phyloP scores from a whole-genome alignment of 1,140 invertebrate species.

The Megalonaias nervosa region DNA sequence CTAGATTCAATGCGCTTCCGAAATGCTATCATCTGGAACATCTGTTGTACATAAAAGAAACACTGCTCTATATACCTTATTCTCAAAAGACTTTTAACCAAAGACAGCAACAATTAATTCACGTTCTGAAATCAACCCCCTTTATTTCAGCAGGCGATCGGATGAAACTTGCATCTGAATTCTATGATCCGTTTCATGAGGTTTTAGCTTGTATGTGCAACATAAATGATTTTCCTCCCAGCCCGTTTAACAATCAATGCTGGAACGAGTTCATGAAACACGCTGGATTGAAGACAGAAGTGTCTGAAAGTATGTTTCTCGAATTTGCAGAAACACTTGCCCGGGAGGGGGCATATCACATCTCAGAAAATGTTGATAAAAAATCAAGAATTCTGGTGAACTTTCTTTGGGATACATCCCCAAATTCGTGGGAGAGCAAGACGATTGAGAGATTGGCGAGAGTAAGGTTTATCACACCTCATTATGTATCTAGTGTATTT shows the following conservation, averaged over 20 bases:
- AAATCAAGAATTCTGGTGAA: background rate
- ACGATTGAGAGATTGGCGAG: background rate
- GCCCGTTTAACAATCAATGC: background rate
- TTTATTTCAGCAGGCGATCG: constrained; percentile 3
- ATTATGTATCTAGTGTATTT: background rate
- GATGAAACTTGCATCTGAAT: constrained; percentile 2
- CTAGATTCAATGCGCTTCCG: background rate
- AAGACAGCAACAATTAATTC: background rate
- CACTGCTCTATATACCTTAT: background rate
- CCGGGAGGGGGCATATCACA: background rate
- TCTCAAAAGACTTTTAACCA: too few relatives aligned
- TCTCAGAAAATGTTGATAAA: background rate
- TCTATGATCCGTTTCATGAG: background rate
- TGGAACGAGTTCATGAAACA: constrained; percentile 20
- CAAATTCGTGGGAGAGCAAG: background rate
- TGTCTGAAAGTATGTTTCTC: constrained; percentile 11
- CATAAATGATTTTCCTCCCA: constrained; percentile 6
- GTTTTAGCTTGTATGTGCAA: constrained; percentile 2
- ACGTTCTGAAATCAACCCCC: background rate
- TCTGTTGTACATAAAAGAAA: constrained; percentile 3
- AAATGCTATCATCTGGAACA: background rate
- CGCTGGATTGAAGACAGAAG: constrained; percentile 10
- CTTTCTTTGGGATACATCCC: background rate
- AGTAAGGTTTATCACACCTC: constrained; percentile 5
- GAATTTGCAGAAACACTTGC: constrained; percentile 16